phyloP scores from a whole-genome alignment of 2,113 vertebrate genomes.

The Narcine bancroftii region DNA sequence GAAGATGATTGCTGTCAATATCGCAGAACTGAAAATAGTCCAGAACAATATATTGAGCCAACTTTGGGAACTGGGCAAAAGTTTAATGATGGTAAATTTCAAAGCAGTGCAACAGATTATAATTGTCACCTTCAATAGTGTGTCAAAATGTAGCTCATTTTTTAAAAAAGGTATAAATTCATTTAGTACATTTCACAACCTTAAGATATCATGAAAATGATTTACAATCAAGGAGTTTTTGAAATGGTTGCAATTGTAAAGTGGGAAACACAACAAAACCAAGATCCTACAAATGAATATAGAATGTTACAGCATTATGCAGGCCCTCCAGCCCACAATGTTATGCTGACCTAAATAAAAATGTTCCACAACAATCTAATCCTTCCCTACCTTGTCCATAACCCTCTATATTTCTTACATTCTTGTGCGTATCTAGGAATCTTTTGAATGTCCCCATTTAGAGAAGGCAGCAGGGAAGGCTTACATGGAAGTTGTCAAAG shows the following conservation, averaged over 20 bases:
- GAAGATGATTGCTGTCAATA: neutral
- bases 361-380: no score
- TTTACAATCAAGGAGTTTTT: neutral
- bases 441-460: no score
- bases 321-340: no score
- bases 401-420: no score
- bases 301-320: no score
- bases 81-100: neutral
- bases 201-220: neutral
- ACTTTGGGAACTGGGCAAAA: neutral
- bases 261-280: neutral
- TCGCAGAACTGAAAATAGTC: neutral
- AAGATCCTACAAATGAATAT: neutral
- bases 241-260: neutral
- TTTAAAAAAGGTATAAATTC: neutral
- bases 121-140: neutral
- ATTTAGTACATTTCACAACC: neutral
- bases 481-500: no score
- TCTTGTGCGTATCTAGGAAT: no score
- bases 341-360: no score
- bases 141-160: neutral
- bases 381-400: no score
- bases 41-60: neutral
- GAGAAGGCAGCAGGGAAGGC: no score
- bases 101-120: neutral